Conservation (phyloP, 2,113 vertebrate species). For the Azemiops feae region DNA sequence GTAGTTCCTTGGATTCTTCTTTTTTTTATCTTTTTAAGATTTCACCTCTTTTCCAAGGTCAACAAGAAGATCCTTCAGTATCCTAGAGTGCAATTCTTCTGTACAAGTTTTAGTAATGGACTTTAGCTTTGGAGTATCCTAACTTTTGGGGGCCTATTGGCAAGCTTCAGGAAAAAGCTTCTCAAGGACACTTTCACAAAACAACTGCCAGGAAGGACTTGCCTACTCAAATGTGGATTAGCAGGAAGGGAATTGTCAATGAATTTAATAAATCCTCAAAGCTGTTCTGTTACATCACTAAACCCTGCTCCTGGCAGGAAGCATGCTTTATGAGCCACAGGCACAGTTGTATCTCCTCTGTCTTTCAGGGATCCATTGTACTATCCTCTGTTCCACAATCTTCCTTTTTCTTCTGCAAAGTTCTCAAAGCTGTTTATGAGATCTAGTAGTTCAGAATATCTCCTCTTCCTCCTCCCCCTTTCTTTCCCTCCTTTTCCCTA, state of each 20-base stretch:
- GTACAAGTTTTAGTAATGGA: background rate
- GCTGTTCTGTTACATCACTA: background rate
- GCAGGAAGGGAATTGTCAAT: background rate
- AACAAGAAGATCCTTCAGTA: background rate
- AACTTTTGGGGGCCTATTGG: background rate
- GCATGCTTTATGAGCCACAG: background rate
- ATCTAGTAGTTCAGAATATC: background rate
- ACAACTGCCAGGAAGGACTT: background rate
- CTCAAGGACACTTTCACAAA: background rate
- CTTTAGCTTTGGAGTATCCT: background rate
- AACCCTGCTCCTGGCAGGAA: background rate
- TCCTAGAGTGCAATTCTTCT: background rate
- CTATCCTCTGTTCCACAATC: background rate
- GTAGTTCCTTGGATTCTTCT: background rate
- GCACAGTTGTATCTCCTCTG: background rate
- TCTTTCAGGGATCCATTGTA: background rate
- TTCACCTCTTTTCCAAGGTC: background rate
- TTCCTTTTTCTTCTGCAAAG: background rate
- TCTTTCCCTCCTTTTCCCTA: too few species aligned
- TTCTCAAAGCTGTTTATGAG: background rate
- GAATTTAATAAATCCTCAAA: background rate
- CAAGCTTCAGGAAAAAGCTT: background rate
- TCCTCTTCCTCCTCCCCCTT: background rate
- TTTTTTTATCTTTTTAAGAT: background rate
- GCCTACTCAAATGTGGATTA: background rate